Evolutionary conservation across 2,113 vertebrate species (phyloP).

Genomic region (Lepus europaeus): DNA sequence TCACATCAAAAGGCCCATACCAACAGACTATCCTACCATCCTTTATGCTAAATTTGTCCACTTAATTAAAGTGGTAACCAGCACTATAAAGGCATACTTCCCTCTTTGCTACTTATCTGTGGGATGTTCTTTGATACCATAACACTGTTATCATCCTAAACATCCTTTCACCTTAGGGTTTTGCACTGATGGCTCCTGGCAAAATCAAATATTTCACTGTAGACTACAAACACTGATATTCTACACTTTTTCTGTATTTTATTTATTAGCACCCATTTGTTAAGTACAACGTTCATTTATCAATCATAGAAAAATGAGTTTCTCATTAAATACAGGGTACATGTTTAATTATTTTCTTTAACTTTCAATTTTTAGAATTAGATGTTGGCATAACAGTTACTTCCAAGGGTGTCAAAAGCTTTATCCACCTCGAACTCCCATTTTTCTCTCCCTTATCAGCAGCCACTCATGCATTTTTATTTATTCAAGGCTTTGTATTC

Average conservation of each 20-base stretch:
- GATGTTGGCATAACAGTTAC: neutral
- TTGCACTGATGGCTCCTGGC: neutral
- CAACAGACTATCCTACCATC: neutral
- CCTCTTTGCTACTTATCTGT: neutral
- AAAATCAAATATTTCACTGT: neutral
- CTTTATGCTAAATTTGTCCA: neutral
- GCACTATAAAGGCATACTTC: neutral
- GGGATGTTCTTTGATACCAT: neutral
- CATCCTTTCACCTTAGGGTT: neutral
- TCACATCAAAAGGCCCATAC: neutral
- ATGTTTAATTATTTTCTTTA: neutral
- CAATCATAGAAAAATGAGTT: neutral
- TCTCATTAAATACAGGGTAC: neutral
- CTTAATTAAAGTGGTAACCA: neutral
- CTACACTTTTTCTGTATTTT: neutral
- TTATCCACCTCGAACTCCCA: neutral
- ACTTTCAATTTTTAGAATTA: constrained; percentile 31
- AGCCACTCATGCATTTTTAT: neutral
- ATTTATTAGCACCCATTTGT: neutral
- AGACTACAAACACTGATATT: neutral
- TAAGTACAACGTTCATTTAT: neutral
- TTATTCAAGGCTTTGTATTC: neutral
- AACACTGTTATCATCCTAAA: neutral
- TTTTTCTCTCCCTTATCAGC: constrained; percentile 41
- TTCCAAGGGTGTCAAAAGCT: neutral